Base-by-base conservation (phyloP, 2,888 invertebrate species). In the Stictocephala bisonia region DNA sequence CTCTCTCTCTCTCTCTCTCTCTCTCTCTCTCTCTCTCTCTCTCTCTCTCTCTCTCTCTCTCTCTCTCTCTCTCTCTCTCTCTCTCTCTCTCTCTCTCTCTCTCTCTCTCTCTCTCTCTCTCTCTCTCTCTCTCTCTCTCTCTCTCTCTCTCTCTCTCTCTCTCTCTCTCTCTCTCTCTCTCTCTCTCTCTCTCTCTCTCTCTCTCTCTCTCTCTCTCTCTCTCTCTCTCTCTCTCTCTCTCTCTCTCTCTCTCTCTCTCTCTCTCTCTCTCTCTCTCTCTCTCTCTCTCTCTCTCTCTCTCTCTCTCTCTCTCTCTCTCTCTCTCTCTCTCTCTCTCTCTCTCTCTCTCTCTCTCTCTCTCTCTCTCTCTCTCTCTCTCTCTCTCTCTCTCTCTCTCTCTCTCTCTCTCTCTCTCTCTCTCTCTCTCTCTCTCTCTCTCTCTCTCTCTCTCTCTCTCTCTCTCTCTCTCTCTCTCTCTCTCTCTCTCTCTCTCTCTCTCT, bases 1-100 rank as follows among this genome's bases (percentile, higher is more conserved):
- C 44, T 44, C 44, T 44, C 44, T 44, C 44, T 44, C 44, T 44
- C 44, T 44, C 44, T 44, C 44, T 44, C 44, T 44, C 44, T 44
- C 44, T 44, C 44, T 44, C 44, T 44, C 44, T 44, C 44, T 44
- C 44, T 44, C 44, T 44, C 44, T 44, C 44, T 44, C 44, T 44
- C 44, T 44, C 44, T 44, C 44, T 44, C 44, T 44, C 44, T 44
- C 44, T 44, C 44, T 44, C 44, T 44, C 44, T 44, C 44, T 44
- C 44, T 44, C 44, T 44, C 44, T 44, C 44, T 44, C 44, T 44
- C 44, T 44, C 44, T 44, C 44, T 44, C 44, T 44, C 44, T 44
- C 44, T 44, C 44, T 44, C 44, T 44, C 44, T 44, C 44, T 44
- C 44, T 44, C 44, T 44, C 44, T 44, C 44, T 44, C 44, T 44